Evolutionary conservation across 2,113 vertebrate species (phyloP).

Genomic region (Gymnorhina tibicen): DNA sequence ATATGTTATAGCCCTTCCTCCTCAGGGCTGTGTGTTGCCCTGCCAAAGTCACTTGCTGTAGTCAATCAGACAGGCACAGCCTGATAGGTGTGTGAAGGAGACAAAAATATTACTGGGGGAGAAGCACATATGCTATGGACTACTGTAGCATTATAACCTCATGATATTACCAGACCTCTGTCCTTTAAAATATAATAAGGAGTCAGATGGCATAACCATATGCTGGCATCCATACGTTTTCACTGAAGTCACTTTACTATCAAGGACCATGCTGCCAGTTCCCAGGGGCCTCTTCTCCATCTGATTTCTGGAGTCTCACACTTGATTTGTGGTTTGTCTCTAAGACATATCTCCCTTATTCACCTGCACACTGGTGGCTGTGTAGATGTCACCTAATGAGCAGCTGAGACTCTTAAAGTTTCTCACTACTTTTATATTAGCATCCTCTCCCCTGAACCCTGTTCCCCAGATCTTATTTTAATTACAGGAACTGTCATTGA

Average conservation of each 20-base stretch:
- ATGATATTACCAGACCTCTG: background rate
- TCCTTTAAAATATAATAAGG: conserved; percentile 11
- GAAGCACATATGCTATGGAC: background rate
- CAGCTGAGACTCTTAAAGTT: background rate
- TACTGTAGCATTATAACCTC: background rate
- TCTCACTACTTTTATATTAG: background rate
- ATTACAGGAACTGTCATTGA: background rate
- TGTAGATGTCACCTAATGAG: background rate
- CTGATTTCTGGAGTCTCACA: background rate
- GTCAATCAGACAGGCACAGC: conserved; percentile 31
- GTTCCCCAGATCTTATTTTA: background rate
- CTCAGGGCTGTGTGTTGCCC: background rate
- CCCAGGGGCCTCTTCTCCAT: background rate
- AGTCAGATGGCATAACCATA: background rate
- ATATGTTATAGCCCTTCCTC: conserved; percentile 1
- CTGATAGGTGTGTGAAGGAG: background rate
- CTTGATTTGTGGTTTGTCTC: background rate
- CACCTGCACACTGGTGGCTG: background rate
- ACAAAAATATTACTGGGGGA: background rate
- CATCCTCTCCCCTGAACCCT: background rate
- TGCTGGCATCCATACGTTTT: background rate
- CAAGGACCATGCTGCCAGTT: background rate
- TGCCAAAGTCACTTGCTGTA: conserved; percentile 44
- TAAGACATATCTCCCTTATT: background rate
- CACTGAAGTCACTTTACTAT: background rate